Conservation (phyloP, 2,797 vertebrate species). For the Syngnathus acus region DNA sequence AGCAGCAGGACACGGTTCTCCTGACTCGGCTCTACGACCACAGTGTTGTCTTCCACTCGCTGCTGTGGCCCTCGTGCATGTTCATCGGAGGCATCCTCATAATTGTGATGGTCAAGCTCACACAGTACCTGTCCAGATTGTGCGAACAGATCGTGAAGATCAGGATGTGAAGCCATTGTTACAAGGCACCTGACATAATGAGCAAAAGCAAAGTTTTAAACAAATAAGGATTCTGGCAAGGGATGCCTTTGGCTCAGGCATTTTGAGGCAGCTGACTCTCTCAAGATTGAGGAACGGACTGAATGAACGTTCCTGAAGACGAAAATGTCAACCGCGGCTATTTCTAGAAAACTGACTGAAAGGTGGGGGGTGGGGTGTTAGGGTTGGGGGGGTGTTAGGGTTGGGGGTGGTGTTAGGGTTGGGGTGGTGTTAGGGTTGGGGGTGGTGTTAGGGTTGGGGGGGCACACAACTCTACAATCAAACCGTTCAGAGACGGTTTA, state of each 20-base stretch:
- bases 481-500: slow-evolving; percentile 9
- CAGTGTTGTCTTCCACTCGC: slow-evolving; percentile 76
- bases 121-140: slow-evolving; percentile 88
- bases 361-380: no score
- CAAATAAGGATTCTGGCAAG: slow-evolving; percentile 27
- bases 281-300: slow-evolving; percentile 24
- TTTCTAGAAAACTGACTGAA: slow-evolving; percentile 8
- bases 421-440: no score
- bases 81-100: slow-evolving; percentile 81
- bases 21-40: slow-evolving; percentile 83
- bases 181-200: slow-evolving; percentile 22
- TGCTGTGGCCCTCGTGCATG: slow-evolving; percentile 91
- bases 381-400: no score
- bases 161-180: slow-evolving; percentile 73
- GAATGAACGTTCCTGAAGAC: slow-evolving; percentile 3
- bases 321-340: slow-evolving; percentile 14
- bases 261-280: slow-evolving; percentile 33
- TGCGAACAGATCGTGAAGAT: slow-evolving; percentile 85
- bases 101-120: slow-evolving; percentile 90
- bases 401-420: no score
- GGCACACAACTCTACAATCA: slow-evolving; percentile 1
- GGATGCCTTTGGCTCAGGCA: slow-evolving; percentile 19
- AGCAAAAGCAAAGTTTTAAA: slow-evolving; percentile 19
- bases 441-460: no score
- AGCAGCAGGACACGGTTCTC: slow-evolving; percentile 78